Evolutionary conservation across 1,140 invertebrate genomes (phyloP), one percentile per base, ranked within the genome.

Genomic region (Saxidomus purpurata): DNA sequence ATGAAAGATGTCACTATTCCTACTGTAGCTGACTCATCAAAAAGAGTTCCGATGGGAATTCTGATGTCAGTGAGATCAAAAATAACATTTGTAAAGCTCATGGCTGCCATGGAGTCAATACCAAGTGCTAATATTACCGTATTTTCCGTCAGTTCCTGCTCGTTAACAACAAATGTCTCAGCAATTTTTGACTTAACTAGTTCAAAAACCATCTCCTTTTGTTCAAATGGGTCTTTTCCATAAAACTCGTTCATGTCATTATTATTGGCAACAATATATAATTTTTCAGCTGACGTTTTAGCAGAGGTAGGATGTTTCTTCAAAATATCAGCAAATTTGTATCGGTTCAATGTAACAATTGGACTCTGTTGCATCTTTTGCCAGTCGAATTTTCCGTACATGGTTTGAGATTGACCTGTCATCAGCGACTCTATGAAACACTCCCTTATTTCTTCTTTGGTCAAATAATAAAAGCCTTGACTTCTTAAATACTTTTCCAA

Each of bases 351-450:
- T 49, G 40, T 11, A 79, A 49, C 6, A 8, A 19, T 3, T 1
- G 28, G 3, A 25, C 0, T 31, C 15, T 79, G 17, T 79, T 47
- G 11, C 25, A 92, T 49, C n/a, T 86, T 86, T 25, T 81, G 76
- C 61, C 81, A 85, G 59, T 92, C 80, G 52, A 92, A 89, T 52
- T 87, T 89, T 31, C 81, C 89, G 40, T 84, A 85, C 25, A 87
- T 76, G 40, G 90, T 79, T 81, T 91, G 85, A 34, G 89, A 43
- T 52, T 83, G 76, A 61, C 91, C 84, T 1, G 69, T 31, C 55
- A 90, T 67, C 15, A 93, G 49, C 3, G 86, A 71, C 25, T 69
- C 59, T 1, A 85, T 82, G 28, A 93, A 81, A 40, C 90, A 89
- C 15, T 84, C 36, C 11, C 19, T 28, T 38, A 92, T 92, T 47